Base-by-base conservation (phyloP, 2,888 invertebrate genomes). In the Tupiocoris notatus region DNA sequence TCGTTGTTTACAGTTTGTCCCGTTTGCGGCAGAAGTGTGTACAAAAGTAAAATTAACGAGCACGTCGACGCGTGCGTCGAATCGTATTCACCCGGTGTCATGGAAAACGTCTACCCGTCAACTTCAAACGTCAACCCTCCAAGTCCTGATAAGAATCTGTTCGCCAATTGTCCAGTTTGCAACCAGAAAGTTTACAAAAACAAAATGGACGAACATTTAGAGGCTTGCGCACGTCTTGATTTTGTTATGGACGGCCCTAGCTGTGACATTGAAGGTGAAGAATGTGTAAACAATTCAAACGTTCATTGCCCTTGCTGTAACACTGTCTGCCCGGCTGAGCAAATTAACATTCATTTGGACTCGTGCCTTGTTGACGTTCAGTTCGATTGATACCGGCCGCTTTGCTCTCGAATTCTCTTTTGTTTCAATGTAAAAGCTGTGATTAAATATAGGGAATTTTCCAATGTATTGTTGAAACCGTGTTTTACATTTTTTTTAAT, bases 131-230 rank as follows among this genome's bases (percentile, higher is more conserved):
- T 56, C n/a, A 18, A 39, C 21, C 65, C 64, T n/a, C 23, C 75
- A 9, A 63, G 62, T 21, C 63, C 63, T 22, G 16, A 18, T 18
- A 70, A 64, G 61, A 25, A 21, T 6, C 25, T 58, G 18, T 75
- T 75, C 7, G 70, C 76, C 59, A 78, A 77, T 54, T 81, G 81
- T 67, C 81, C 81, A 6, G 80, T 80, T 57, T 82, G 82, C 70
- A 73, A 78, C 66, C 61, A 75, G 17, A 54, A 65, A 24, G 66
- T 81, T 22, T 57, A 25, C 17, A 79, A 78, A 62, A 66, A 58
- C 9, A 76, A 78, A 39, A 81, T 82, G 73, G 79, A 81, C 54
- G 79, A 78, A 22, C 82, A 82, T 80, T 75, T 82, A 39, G 81
- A 82, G 63, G 67, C 62, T 17, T 82, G 82, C 75, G 61, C 75